These are phyloP conservation scores for Brachyalestes nurse DNA, from an alignment of 2,797 vertebrate genomes.

Conservation along the genomic window DNA sequence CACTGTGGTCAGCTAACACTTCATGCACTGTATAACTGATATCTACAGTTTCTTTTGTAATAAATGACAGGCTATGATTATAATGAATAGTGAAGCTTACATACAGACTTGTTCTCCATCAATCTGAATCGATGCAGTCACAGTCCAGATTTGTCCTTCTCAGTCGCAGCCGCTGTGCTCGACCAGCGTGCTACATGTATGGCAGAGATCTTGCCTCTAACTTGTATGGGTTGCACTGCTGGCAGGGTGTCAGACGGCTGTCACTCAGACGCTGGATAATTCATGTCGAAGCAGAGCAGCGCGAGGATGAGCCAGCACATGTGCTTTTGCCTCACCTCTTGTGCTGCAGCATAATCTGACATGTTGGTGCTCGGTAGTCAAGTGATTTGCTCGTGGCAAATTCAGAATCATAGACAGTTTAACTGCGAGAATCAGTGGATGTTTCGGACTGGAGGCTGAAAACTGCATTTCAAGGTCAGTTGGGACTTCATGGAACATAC, in stretches of 20 bases:
- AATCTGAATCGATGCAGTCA: slow-evolving; percentile 4
- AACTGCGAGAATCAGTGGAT: not conserved
- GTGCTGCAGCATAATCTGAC: slow-evolving; percentile 60
- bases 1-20: slow-evolving; percentile 34
- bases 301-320: slow-evolving; percentile 19
- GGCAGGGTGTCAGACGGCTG: slow-evolving; percentile 24
- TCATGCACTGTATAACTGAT: not conserved
- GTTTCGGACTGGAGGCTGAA: not conserved
- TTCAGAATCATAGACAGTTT: slow-evolving; percentile 20
- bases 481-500: slow-evolving; percentile 1
- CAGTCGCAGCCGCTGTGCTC: not conserved
- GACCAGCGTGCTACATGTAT: not conserved
- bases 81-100: not conserved
- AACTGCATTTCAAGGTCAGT: slow-evolving; percentile 27
- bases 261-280: slow-evolving; percentile 24
- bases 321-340: slow-evolving; percentile 61
- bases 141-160: slow-evolving; percentile 1
- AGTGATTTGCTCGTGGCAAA: slow-evolving; percentile 37
- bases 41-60: not conserved
- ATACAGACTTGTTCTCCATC: not conserved
- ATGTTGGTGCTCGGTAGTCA: slow-evolving; percentile 72
- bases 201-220: slow-evolving; percentile 3
- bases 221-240: slow-evolving; percentile 12
- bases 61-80: not conserved
- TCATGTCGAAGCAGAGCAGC: slow-evolving; percentile 12